phyloP scores from a whole-genome alignment of 2,797 vertebrate genomes.

The Oophaga sylvatica region DNA sequence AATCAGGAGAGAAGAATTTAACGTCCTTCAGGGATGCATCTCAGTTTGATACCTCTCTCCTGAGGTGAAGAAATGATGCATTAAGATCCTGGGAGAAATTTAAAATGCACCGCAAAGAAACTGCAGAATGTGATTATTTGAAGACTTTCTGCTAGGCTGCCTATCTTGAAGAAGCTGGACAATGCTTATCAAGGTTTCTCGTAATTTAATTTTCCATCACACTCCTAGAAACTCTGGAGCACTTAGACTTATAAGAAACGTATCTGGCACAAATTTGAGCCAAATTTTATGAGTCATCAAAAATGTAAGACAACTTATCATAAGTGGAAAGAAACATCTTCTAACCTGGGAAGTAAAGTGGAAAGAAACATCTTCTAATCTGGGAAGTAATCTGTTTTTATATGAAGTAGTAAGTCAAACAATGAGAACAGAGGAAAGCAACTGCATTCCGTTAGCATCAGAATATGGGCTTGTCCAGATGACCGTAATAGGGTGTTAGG shows the following conservation, averaged over 20 bases:
- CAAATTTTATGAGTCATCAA: background rate
- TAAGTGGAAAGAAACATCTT: too few relatives aligned
- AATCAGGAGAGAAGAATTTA: constrained; percentile 33
- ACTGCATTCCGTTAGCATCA: too few relatives aligned
- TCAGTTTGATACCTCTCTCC: constrained; percentile 29
- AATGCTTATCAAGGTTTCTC: background rate
- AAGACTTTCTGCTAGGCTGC: background rate
- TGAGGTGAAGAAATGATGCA: constrained; percentile 33
- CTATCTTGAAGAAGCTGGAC: background rate
- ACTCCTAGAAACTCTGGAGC: background rate
- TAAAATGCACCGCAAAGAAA: background rate
- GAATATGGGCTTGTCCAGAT: too few relatives aligned
- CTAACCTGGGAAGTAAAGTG: too few relatives aligned
- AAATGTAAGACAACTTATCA: background rate
- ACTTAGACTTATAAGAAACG: background rate
- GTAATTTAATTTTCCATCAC: too few relatives aligned
- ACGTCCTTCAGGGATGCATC: constrained; percentile 20
- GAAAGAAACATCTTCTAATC: too few relatives aligned
- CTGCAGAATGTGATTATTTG: constrained; percentile 27
- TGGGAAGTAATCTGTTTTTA: too few relatives aligned
- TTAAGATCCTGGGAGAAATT: constrained; percentile 28
- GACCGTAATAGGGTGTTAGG: too few relatives aligned
- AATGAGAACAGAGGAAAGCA: too few relatives aligned
- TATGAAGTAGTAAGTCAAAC: too few relatives aligned
- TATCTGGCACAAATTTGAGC: background rate